Conservation (phyloP, 2,888 invertebrate genomes). For the Acronicta leporina region DNA sequence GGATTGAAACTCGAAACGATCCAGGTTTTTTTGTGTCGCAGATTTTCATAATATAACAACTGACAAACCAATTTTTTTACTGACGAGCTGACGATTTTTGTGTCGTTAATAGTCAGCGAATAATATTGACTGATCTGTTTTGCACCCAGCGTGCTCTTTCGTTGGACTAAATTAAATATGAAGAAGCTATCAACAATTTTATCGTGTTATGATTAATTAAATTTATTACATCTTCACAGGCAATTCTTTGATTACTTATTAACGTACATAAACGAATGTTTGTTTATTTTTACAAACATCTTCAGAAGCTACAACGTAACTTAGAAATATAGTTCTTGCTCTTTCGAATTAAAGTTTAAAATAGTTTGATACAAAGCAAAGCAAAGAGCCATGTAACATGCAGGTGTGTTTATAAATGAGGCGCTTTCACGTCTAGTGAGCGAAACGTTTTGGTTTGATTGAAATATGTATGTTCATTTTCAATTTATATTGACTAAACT, state of each 20-base stretch:
- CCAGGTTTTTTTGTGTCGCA: too few relatives aligned
- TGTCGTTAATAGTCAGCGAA: too few relatives aligned
- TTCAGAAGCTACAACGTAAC: constrained; percentile 4
- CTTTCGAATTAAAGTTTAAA: constrained; percentile 13
- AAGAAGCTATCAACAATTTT: neutral
- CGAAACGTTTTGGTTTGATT: constrained; percentile 45
- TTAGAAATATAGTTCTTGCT: constrained; percentile 9
- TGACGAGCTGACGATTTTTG: too few relatives aligned
- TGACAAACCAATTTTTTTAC: too few relatives aligned
- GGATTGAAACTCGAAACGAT: too few relatives aligned
- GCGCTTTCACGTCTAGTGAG: constrained; percentile 38
- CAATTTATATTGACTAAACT: constrained; percentile 31
- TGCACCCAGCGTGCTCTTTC: neutral
- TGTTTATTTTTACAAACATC: constrained; percentile 24
- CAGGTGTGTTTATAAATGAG: constrained; percentile 45
- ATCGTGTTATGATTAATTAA: constrained; percentile 19
- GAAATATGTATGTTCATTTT: constrained; percentile 34
- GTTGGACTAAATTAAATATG: neutral
- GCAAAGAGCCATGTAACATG: too few relatives aligned
- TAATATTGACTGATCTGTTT: too few relatives aligned
- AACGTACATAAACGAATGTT: constrained; percentile 24
- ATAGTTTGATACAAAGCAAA: constrained; percentile 2
- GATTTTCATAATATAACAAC: too few relatives aligned
- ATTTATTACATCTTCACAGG: constrained; percentile 12
- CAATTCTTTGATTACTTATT: constrained; percentile 28